Evolutionary conservation across 2,888 invertebrate species (phyloP).

Genomic region (Mesopsocus fuscifrons): DNA sequence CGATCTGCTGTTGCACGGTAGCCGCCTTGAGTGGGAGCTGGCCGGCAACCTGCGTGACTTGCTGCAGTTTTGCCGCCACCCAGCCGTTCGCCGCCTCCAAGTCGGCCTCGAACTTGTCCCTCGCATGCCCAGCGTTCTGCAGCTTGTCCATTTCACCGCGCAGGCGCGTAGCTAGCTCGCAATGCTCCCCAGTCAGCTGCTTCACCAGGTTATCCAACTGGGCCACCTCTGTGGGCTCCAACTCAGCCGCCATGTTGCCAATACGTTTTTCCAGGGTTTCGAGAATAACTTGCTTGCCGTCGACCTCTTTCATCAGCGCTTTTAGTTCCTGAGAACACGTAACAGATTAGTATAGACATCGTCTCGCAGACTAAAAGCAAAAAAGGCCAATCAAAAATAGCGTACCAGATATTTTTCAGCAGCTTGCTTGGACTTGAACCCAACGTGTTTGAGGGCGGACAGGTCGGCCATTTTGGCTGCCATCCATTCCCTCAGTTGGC

Average conservation of each 20-base stretch:
- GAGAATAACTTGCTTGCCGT: conserved; percentile 61
- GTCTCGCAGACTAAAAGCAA: not conserved
- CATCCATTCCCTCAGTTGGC: conserved; percentile 61
- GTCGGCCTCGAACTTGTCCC: conserved; percentile 41
- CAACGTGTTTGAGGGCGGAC: conserved; percentile 44
- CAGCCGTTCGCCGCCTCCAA: conserved; percentile 62
- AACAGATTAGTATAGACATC: conserved; percentile 3
- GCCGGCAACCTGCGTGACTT: conserved; percentile 53
- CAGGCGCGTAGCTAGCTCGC: conserved; percentile 46
- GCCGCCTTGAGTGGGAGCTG: conserved; percentile 59
- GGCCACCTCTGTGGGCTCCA: conserved; percentile 68
- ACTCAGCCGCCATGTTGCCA: conserved; percentile 61
- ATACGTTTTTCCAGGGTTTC: conserved; percentile 70
- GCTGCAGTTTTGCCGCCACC: conserved; percentile 34
- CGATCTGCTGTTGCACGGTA: conserved; percentile 45
- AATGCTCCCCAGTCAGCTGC: conserved; percentile 53
- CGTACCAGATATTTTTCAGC: conserved; percentile 48
- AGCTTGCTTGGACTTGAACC: conserved; percentile 56
- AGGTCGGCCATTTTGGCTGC: conserved; percentile 49
- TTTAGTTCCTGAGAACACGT: conserved; percentile 17
- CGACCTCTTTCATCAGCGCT: conserved; percentile 61
- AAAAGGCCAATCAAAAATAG: too few species aligned
- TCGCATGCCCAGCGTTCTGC: conserved; percentile 21
- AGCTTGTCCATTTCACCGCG: conserved; percentile 55
- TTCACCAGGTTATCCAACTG: conserved; percentile 54